A percentile compares a stretch with the other conserved stretches of the same genome.
Conservation (phyloP, 1,140 invertebrate species). For the Nebria ingens region DNA sequence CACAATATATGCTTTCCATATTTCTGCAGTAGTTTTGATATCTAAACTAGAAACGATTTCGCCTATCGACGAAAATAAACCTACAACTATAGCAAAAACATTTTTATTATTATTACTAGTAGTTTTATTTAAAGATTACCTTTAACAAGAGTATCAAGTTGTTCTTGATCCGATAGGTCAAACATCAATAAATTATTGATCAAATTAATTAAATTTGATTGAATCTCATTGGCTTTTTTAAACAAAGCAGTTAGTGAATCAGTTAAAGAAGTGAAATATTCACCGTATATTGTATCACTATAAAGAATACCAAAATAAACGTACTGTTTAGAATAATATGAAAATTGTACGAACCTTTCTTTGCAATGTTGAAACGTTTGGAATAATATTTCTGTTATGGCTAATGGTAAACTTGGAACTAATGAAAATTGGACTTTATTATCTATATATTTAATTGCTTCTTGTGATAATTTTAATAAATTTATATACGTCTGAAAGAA, state of each 20-base stretch:
- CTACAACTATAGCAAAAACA: neutral
- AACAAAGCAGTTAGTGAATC: neutral
- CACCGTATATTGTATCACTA: neutral
- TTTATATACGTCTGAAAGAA: neutral
- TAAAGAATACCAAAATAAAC: neutral
- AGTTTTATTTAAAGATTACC: neutral
- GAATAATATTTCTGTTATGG: neutral
- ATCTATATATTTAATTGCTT: neutral
- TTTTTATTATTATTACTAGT: too few relatives aligned
- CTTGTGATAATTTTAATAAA: neutral
- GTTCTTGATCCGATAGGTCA: neutral
- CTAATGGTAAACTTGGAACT: neutral
- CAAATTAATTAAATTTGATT: neutral
- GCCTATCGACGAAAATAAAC: neutral
- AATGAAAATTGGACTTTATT: neutral
- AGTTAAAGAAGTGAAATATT: neutral
- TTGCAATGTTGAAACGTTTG: neutral
- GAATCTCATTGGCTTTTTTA: neutral
- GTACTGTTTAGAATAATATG: neutral
- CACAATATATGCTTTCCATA: neutral
- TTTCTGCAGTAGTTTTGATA: conserved; percentile 1
- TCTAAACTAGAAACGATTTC: neutral
- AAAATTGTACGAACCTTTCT: neutral
- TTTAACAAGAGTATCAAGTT: neutral
- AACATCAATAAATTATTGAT: neutral